phyloP scores from a whole-genome alignment of 2,888 invertebrate genomes.

The Platypus cylindrus region DNA sequence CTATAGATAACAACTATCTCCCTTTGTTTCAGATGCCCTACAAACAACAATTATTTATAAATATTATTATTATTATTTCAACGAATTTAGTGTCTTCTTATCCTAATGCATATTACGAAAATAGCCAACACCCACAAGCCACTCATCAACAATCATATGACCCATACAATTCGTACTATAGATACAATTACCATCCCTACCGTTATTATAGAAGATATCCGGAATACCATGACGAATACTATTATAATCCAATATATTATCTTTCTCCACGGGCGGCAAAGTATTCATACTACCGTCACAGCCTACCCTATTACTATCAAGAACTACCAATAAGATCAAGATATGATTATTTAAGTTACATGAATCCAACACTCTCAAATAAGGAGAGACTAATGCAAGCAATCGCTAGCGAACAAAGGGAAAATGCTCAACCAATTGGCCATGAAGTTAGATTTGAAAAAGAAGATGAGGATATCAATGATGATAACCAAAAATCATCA shows the following conservation, averaged over 20 bases:
- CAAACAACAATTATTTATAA: conserved; percentile 25
- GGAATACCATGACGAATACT: conserved; percentile 44
- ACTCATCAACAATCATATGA: conserved; percentile 16
- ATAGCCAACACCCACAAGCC: conserved; percentile 27
- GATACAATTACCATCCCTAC: conserved; percentile 42
- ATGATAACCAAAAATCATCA: too few relatives aligned
- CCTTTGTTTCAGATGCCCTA: conserved; percentile 28
- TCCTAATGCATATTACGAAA: conserved; percentile 29
- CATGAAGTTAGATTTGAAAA: conserved; percentile 54
- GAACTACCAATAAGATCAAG: conserved; percentile 26
- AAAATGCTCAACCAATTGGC: conserved; percentile 48
- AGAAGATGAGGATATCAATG: conserved; percentile 30
- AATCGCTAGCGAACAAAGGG: conserved; percentile 43
- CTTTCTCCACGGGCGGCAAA: conserved; percentile 37
- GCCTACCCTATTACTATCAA: conserved; percentile 38
- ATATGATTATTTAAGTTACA: conserved; percentile 32
- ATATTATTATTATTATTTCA: conserved; percentile 27
- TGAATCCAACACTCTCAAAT: conserved; percentile 37
- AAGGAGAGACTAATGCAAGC: conserved; percentile 49
- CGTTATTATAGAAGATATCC: conserved; percentile 36
- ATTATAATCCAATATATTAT: conserved; percentile 30
- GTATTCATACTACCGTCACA: conserved; percentile 35
- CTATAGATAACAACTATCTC: too few relatives aligned
- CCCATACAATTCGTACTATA: conserved; percentile 27
- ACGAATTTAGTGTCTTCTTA: conserved; percentile 24